A percentile compares a stretch with the other conserved stretches of the same genome.
Conservation (phyloP, 2,888 invertebrate genomes). For the Drosophila antonietae region DNA sequence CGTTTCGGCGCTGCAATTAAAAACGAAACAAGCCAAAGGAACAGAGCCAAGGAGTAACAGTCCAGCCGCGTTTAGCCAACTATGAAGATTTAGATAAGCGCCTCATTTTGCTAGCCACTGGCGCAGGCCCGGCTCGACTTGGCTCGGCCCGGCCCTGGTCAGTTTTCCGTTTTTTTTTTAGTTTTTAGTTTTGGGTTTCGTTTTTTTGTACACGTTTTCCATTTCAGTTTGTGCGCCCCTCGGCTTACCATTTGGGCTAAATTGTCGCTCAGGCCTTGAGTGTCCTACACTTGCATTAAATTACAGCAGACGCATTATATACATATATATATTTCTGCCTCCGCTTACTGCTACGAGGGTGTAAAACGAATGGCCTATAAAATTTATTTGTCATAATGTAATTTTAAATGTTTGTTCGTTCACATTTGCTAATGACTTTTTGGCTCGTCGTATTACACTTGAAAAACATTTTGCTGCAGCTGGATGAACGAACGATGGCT, state of each 20-base stretch:
- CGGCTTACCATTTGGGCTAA: conserved; percentile 53
- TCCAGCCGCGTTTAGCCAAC: conserved; percentile 83
- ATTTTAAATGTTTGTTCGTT: conserved; percentile 65
- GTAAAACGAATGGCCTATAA: conserved; percentile 39
- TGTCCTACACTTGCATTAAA: conserved; percentile 60
- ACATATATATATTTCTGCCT: not conserved
- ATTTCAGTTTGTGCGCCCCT: conserved; percentile 65
- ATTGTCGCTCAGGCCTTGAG: conserved; percentile 76
- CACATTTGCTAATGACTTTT: conserved; percentile 46
- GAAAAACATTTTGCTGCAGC: conserved; percentile 40
- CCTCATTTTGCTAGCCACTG: conserved; percentile 77
- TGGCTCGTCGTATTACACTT: conserved; percentile 27
- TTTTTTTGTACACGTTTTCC: conserved; percentile 63
- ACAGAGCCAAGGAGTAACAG: conserved; percentile 42
- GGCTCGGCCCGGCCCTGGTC: conserved; percentile 25
- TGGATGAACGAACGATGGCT: conserved; percentile 2
- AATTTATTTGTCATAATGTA: conserved; percentile 63
- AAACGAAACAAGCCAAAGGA: conserved; percentile 60
- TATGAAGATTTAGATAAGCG: conserved; percentile 85
- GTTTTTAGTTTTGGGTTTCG: conserved; percentile 1
- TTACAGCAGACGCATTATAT: conserved; percentile 44
- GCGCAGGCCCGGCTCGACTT: conserved; percentile 26
- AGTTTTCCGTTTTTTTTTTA: conserved; percentile 33
- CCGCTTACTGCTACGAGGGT: conserved; percentile 44
- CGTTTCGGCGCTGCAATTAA: conserved; percentile 82